Conservation (phyloP, 37 sponge, comb jelly and placozoan species). For the Tethya wilhelma region DNA sequence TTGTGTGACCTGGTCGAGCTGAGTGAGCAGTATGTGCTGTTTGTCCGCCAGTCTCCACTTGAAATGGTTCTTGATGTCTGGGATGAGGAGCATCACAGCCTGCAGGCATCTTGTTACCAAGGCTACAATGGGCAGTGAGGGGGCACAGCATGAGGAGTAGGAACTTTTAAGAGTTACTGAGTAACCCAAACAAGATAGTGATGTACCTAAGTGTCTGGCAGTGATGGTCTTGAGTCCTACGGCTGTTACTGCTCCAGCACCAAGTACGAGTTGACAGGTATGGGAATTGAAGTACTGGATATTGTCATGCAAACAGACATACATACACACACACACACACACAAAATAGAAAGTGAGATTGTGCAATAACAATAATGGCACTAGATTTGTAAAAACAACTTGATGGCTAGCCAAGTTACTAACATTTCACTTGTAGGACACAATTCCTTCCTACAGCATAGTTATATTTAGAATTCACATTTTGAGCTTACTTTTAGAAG, state of each 20-base stretch:
- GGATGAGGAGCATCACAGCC: slow-evolving; percentile 72
- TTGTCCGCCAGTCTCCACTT: slow-evolving; percentile 50
- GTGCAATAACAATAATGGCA: no score
- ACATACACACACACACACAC: no score
- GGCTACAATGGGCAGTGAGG: slow-evolving; percentile 30
- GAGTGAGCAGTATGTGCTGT: slow-evolving; percentile 75
- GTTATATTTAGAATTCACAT: no score
- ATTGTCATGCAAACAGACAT: neutral
- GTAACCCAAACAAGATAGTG: no score
- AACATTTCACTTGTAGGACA: no score
- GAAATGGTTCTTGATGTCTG: slow-evolving; percentile 74
- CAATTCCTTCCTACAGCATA: no score
- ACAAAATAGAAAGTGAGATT: no score
- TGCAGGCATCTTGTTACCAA: slow-evolving; percentile 81
- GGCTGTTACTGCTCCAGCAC: slow-evolving; percentile 88
- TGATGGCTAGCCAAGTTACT: no score
- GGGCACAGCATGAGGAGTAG: no score
- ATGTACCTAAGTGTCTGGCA: slow-evolving; percentile 88
- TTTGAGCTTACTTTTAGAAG: slow-evolving; percentile 66
- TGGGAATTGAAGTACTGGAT: slow-evolving; percentile 85
- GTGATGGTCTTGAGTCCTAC: slow-evolving; percentile 97
- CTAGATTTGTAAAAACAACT: no score
- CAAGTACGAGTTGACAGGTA: slow-evolving; percentile 90
- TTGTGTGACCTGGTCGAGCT: slow-evolving; percentile 71
- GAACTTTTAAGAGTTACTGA: no score